Evolutionary conservation across 2,888 invertebrate species (phyloP).

Genomic region (Tipula vernalis): DNA sequence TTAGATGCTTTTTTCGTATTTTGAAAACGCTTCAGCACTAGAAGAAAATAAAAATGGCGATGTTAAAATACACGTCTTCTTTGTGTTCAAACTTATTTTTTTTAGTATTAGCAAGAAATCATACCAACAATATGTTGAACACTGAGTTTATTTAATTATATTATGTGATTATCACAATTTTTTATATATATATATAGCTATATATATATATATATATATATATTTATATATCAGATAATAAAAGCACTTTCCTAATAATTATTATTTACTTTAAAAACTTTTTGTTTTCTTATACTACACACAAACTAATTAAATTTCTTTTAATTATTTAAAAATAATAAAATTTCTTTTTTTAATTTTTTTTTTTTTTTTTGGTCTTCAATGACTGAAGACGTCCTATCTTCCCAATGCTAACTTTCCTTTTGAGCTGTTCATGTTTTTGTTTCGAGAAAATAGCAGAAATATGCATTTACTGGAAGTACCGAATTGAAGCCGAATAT

Average conservation of each 20-base stretch:
- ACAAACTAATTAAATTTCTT: background rate
- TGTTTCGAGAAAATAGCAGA: background rate
- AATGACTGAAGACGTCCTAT: conserved; percentile 5
- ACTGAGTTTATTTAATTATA: background rate
- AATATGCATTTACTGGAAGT: background rate
- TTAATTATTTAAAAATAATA: conserved; percentile 6
- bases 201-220: background rate
- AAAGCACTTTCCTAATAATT: conserved; percentile 1
- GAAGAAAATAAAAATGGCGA: background rate
- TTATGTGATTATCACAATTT: background rate
- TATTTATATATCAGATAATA: background rate
- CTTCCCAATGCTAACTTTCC: background rate
- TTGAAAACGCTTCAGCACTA: background rate
- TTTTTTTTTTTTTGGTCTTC: background rate
- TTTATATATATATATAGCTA: background rate
- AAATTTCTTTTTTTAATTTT: background rate
- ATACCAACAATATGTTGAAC: conserved; percentile 10
- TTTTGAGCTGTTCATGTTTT: background rate
- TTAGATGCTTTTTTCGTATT: background rate
- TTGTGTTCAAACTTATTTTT: background rate
- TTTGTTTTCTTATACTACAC: background rate
- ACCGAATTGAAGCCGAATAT: background rate
- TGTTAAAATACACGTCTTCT: background rate
- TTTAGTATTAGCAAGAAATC: background rate
- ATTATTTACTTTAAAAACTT: conserved; percentile 6